Percentiles rank a stretch among this genome's conserved stretches.
phyloP scores from a whole-genome alignment of 30 jellyfish, hydroid and myxozoan species.

The Rhopilema esculentum region DNA sequence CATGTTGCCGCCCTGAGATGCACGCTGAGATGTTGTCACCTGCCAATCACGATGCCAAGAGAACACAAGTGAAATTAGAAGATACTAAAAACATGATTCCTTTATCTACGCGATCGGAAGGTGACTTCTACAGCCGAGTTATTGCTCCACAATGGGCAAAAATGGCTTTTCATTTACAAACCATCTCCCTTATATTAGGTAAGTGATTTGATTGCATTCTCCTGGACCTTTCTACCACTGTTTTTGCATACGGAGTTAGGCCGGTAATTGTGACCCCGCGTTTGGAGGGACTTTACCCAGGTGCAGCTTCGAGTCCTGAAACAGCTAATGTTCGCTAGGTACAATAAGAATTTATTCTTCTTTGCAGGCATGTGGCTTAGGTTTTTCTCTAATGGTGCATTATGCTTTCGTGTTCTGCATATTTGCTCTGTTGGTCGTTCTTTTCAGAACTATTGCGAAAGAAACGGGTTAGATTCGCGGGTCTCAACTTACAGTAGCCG shows the following conservation, averaged over 20 bases:
- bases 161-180: conserved; percentile 35
- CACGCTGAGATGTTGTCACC: conserved; percentile 74
- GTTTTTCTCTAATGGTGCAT: too few species aligned
- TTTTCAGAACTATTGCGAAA: conserved; percentile 12
- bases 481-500: conserved; percentile 42
- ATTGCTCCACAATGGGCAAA: conserved; percentile 36
- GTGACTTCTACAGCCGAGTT: conserved; percentile 1
- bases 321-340: too few species aligned
- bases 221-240: neutral
- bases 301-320: neutral
- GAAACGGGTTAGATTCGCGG: neutral
- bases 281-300: neutral
- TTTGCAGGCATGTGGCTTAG: too few species aligned
- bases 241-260: neutral
- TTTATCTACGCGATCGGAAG: conserved; percentile 4
- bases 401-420: too few species aligned
- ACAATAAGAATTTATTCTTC: too few species aligned
- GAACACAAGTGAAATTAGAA: conserved; percentile 25
- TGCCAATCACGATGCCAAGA: conserved; percentile 17
- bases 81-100: conserved; percentile 1
- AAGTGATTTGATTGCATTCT: neutral
- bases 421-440: neutral
- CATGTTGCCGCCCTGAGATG: conserved; percentile 62
- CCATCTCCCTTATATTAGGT: conserved; percentile 15
- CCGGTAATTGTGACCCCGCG: neutral